These are phyloP conservation scores for Myiotriccus ornatus DNA, from an alignment of 2,797 vertebrate genomes.

Conservation along the genomic window DNA sequence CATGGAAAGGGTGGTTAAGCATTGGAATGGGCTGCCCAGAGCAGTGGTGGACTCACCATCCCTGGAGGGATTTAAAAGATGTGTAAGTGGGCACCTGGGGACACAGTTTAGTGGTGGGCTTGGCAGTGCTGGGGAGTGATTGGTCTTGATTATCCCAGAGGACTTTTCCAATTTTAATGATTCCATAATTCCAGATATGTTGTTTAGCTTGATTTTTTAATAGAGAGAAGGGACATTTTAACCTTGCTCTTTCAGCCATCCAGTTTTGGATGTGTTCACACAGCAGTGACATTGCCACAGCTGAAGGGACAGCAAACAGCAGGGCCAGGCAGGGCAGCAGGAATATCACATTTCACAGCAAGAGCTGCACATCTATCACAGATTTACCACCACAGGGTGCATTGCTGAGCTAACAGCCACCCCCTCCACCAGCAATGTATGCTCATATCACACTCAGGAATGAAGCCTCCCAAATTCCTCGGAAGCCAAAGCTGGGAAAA, in stretches of 20 bases:
- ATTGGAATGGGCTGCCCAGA: not conserved
- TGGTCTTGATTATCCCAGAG: accelerated
- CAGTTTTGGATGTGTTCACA: not conserved
- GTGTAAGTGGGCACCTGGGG: not conserved
- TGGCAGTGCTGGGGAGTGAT: not conserved
- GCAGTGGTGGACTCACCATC: not conserved
- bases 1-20: not conserved
- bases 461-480: conserved; percentile 17
- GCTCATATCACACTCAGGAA: not conserved
- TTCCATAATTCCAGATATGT: accelerated
- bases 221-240: not conserved
- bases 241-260: not conserved
- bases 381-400: not conserved
- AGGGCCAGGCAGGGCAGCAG: not conserved
- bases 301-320: not conserved
- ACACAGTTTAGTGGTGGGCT: not conserved
- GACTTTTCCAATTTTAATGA: not conserved
- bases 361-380: not conserved
- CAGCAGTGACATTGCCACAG: not conserved
- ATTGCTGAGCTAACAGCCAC: not conserved
- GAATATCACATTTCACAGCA: not conserved
- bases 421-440: not conserved
- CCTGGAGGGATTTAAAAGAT: not conserved
- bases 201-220: not conserved
- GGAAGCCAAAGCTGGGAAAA: not conserved